Evolutionary conservation across 2,113 vertebrate genomes (phyloP).

Genomic region (Prunella himalayana): DNA sequence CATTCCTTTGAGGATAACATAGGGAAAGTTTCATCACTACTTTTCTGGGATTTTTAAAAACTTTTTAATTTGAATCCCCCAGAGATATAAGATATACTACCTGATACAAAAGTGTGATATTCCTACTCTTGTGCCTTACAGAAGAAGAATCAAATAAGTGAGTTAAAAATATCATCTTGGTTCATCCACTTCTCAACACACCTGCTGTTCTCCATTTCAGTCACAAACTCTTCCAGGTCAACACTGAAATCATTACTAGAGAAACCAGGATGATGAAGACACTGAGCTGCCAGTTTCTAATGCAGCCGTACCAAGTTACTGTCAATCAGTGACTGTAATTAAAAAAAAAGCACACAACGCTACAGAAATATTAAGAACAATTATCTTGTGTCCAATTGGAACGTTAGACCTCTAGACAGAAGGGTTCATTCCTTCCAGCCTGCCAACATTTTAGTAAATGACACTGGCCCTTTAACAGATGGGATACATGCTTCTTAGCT

Average conservation of each 20-base stretch:
- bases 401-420: slow-evolving; percentile 57
- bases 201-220: slow-evolving; percentile 65
- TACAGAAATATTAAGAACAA: slow-evolving; percentile 62
- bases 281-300: slow-evolving; percentile 64
- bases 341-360: slow-evolving; percentile 18
- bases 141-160: slow-evolving; percentile 40
- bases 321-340: slow-evolving; percentile 50
- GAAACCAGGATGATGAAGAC: slow-evolving; percentile 59
- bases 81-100: neutral
- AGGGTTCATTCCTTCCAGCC: slow-evolving; percentile 56
- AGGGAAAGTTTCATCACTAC: neutral
- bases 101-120: neutral
- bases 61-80: neutral
- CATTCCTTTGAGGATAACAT: neutral
- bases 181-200: slow-evolving; percentile 53
- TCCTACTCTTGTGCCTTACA: neutral
- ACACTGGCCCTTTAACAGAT: slow-evolving; percentile 75
- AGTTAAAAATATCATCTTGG: slow-evolving; percentile 62
- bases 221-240: slow-evolving; percentile 63
- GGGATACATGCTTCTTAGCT: slow-evolving; percentile 65
- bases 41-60: neutral
- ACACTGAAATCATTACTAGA: slow-evolving; percentile 61
- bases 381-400: slow-evolving; percentile 67
- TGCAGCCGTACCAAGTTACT: slow-evolving; percentile 66
- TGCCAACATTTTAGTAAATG: slow-evolving; percentile 70